These are phyloP conservation scores for Ceyx margarethae DNA, from an alignment of 2,113 vertebrate species.

Conservation along the genomic window DNA sequence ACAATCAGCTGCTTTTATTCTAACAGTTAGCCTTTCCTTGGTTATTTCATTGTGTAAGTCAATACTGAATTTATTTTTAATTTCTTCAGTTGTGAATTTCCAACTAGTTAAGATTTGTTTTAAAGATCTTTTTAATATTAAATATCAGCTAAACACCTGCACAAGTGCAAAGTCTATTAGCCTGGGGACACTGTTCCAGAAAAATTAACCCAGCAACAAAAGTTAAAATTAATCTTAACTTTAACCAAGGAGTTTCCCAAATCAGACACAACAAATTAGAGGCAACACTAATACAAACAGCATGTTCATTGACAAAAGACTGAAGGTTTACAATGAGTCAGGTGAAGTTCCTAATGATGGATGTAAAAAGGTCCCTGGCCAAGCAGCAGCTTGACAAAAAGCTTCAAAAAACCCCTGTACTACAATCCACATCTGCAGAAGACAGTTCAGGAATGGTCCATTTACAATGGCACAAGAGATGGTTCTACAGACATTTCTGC, in stretches of 20 bases:
- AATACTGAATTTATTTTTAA: not conserved
- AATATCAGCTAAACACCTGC: not conserved
- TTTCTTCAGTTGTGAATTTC: not conserved
- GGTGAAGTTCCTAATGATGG: not conserved
- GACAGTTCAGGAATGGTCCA: not conserved
- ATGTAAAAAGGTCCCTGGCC: not conserved
- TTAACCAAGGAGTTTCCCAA: not conserved
- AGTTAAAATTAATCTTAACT: not conserved
- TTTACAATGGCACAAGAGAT: fast-evolving
- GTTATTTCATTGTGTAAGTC: not conserved
- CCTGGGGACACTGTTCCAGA: not conserved
- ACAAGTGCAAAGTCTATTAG: not conserved
- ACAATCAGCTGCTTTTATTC: slow-evolving; percentile 7
- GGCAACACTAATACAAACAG: not conserved
- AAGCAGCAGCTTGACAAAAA: not conserved
- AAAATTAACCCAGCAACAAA: not conserved
- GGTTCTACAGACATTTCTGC: not conserved
- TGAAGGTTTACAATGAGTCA: not conserved
- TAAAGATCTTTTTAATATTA: not conserved
- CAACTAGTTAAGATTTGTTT: not conserved
- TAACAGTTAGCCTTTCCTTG: not conserved
- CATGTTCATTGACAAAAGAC: not conserved
- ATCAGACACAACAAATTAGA: not conserved
- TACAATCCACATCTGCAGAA: not conserved
- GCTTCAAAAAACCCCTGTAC: not conserved